Evolutionary conservation across 2,888 invertebrate genomes (phyloP).

Genomic region (Netelia inedita): DNA sequence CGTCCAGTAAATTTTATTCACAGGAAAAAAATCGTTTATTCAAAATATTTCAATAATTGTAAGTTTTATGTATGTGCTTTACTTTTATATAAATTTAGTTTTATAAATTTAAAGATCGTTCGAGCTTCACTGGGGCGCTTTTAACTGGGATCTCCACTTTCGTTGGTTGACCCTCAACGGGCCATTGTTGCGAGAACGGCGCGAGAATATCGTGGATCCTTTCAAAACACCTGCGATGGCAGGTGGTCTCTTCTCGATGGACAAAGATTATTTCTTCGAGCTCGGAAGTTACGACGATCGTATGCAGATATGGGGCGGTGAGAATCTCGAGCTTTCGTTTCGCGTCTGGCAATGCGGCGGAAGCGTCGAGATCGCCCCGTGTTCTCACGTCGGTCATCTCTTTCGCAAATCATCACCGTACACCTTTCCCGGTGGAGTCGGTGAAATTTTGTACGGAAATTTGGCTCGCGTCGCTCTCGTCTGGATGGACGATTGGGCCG

Average conservation of each 20-base stretch:
- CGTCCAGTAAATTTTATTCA: too few species aligned
- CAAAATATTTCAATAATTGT: background rate
- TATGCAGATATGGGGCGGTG: slow-evolving; percentile 98
- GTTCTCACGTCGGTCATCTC: slow-evolving; percentile 97
- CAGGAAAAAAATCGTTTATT: background rate
- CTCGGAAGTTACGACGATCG: slow-evolving; percentile 91
- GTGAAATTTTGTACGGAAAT: slow-evolving; percentile 95
- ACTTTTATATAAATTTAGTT: background rate
- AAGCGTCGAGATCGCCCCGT: slow-evolving; percentile 95
- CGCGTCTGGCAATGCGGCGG: slow-evolving; percentile 98
- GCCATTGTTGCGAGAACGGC: slow-evolving; percentile 88
- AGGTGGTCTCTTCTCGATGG: slow-evolving; percentile 96
- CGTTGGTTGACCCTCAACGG: slow-evolving; percentile 93
- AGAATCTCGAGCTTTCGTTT: slow-evolving; percentile 98
- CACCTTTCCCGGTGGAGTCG: slow-evolving; percentile 96
- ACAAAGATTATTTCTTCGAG: slow-evolving; percentile 94
- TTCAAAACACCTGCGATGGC: slow-evolving; percentile 96
- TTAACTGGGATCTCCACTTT: slow-evolving; percentile 99
- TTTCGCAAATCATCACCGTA: slow-evolving; percentile 98
- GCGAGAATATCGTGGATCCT: slow-evolving; percentile 89
- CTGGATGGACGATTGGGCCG: slow-evolving; percentile 99
- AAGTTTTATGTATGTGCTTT: background rate
- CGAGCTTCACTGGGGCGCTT: slow-evolving; percentile 98
- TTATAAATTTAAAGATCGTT: slow-evolving; percentile 89
- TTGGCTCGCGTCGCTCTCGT: slow-evolving; percentile 96